Evolutionary conservation across 2,797 vertebrate genomes (phyloP), one percentile per base, ranked within the genome.

Genomic region (Chaetophractus vellerosus): DNA sequence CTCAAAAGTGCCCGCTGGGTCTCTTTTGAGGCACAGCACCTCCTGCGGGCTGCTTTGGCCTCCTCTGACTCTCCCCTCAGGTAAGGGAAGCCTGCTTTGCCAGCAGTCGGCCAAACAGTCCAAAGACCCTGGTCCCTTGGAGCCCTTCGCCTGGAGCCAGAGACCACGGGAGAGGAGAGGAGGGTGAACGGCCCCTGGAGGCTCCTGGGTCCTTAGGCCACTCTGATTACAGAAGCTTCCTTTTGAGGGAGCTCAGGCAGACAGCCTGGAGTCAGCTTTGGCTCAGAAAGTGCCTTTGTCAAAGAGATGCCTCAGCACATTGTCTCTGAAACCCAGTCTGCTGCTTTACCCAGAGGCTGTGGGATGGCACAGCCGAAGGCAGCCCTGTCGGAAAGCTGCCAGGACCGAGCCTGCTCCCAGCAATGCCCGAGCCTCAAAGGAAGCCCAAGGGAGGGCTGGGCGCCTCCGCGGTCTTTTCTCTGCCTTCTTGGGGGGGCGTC

Each of bases 281-380:
- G 88, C 71, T 91, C 94, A 64, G 94, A 90, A 96, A 96, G 76
- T 50, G 52, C 45, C 74, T 96, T 16, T 55, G 74, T 95, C 86
- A 83, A 81, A 78, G 79, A 96, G 80, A 80, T 36, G 52, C 5
- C 61, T 85, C 92, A 84, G 68, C 24, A 31, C 11, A 18, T 38
- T 64, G 61, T 52, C 86, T 89, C 82, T 15, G 55, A 38, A 26
- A 19, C 36, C 50, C 0, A 0, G n/a, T 57, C 90, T 87, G 78
- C 66, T 14, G 2, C 61, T 48, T 31, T 23, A 50, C 81, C 74
- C 63, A 16, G 16, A 41, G 82, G 75, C 81, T 33, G 33, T 10
- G 14, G 10, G 24, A 36, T 0, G 4, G 31, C 0, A 0, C 0
- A 0, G 33, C 48, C 5, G 48, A 48, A n/a, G 41, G 9, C 1